Base-by-base conservation (phyloP, 2,113 vertebrate genomes). In the Limanda limanda region DNA sequence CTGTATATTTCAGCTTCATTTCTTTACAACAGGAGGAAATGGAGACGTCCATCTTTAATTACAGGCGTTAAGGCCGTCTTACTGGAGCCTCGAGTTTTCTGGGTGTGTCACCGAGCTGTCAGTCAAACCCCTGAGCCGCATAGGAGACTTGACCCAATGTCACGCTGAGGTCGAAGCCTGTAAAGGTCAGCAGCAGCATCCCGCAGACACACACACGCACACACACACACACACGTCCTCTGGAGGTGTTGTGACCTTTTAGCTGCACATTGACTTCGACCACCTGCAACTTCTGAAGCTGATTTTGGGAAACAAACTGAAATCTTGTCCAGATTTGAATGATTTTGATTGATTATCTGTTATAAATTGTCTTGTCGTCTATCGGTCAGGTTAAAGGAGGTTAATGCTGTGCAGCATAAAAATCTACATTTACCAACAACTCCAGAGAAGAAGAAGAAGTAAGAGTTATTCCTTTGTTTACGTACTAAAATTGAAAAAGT, bases 161-260 rank as follows among this genome's bases (percentile, higher is more conserved):
- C 78, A 75, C 9, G 61, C 82, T 81, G 79, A 68, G 74, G 80
- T 68, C 1, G n/a, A 48, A 61, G 59, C 68, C 65, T 9, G 66
- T 40, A 40, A 90, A 90, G 88, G 86, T 90, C 82, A 69, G 68
- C n/a, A 2, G 10, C 65, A 51, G 66, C 62, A 8, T 61, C 47
- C 75, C 54, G 45, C 67, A 71, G 31, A 9, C 4, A 21, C 48
- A 51, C 57, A 58, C 69, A 13, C 37, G 60, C 60, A 54, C 63
- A 48, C 69, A 69, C 40, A 54, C 78, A 23, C 31, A 57, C 27
- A 54, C 76, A 1, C 18, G 14, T 2, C 20, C 62, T 58, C 59
- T 71, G 62, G 35, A 75, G 60, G 56, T 21, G 74, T 8, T 8
- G 51, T 80, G 82, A 89, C 79, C 84, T 86, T 89, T 86, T 4